These are phyloP conservation scores for Hemichromis elongatus DNA, from an alignment of 2,113 vertebrate genomes.

Conservation along the genomic window DNA sequence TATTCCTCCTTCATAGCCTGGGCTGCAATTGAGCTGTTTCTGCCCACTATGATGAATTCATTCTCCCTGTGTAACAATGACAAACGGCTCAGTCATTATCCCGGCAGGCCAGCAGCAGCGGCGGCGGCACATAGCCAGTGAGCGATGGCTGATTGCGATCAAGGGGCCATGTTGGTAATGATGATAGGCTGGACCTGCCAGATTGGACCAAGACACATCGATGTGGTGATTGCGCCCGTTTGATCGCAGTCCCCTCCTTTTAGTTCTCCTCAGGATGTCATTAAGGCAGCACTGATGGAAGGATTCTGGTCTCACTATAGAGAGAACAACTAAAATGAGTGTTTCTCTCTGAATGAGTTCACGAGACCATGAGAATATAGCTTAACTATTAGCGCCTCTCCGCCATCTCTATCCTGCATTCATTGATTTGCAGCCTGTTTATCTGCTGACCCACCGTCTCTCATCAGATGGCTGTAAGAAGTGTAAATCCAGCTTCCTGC, in stretches of 20 bases:
- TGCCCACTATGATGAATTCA: background rate
- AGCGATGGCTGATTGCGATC: slow-evolving; percentile 43
- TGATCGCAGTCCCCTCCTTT: background rate
- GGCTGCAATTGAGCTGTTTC: background rate
- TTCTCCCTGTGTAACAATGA: background rate
- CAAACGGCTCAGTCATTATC: background rate
- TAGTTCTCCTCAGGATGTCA: background rate
- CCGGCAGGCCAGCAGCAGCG: background rate
- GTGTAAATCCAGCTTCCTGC: slow-evolving; percentile 17
- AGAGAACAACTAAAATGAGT: background rate
- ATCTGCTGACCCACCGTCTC: slow-evolving; percentile 1
- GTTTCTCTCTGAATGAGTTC: background rate
- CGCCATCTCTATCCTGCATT: background rate
- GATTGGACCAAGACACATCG: background rate
- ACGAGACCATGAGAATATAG: background rate
- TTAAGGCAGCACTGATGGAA: background rate
- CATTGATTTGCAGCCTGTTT: slow-evolving; percentile 32
- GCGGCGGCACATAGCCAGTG: background rate
- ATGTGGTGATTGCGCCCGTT: background rate
- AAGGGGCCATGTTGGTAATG: background rate
- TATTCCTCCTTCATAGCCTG: background rate
- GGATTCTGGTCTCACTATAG: background rate
- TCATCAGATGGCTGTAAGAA: background rate
- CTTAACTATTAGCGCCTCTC: background rate
- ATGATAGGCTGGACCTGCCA: slow-evolving; percentile 1